Percentiles rank a stretch among this genome's conserved stretches.
These are phyloP conservation scores for Mongoloraphidia duomilia DNA, from an alignment of 2,888 invertebrate genomes.

Conservation along the genomic window DNA sequence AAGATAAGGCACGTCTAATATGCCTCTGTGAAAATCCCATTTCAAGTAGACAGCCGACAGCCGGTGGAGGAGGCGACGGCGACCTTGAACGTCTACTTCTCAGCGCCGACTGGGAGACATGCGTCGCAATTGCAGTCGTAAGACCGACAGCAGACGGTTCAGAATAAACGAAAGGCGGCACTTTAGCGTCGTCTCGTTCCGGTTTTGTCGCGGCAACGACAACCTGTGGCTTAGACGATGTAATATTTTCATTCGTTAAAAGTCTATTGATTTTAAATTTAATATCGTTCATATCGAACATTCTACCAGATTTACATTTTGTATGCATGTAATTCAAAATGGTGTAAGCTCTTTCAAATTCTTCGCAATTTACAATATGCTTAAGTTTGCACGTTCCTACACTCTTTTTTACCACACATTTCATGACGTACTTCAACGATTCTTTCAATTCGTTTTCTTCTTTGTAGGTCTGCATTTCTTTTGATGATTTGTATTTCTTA, in stretches of 20 bases:
- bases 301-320: conserved; percentile 26
- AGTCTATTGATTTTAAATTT: conserved; percentile 21
- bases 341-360: conserved; percentile 33
- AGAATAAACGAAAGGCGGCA: conserved; percentile 10
- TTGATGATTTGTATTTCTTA: conserved; percentile 12
- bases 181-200: too few species aligned
- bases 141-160: conserved; percentile 13
- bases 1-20: conserved; percentile 38
- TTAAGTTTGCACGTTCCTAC: conserved; percentile 31
- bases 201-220: too few species aligned
- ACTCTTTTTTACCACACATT: conserved; percentile 30
- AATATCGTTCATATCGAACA: conserved; percentile 23
- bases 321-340: conserved; percentile 30
- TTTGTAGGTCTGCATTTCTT: conserved; percentile 6
- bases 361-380: conserved; percentile 29
- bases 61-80: conserved; percentile 29
- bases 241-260: conserved; percentile 6
- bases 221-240: neutral
- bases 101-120: conserved; percentile 11
- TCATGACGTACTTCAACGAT: conserved; percentile 27
- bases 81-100: conserved; percentile 17
- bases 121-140: neutral
- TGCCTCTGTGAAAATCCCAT: conserved; percentile 46
- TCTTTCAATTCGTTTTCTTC: conserved; percentile 18
- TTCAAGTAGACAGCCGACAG: conserved; percentile 37